These are phyloP conservation scores for Fragum whitleyi DNA, from an alignment of 2,888 invertebrate genomes.

Conservation along the genomic window DNA sequence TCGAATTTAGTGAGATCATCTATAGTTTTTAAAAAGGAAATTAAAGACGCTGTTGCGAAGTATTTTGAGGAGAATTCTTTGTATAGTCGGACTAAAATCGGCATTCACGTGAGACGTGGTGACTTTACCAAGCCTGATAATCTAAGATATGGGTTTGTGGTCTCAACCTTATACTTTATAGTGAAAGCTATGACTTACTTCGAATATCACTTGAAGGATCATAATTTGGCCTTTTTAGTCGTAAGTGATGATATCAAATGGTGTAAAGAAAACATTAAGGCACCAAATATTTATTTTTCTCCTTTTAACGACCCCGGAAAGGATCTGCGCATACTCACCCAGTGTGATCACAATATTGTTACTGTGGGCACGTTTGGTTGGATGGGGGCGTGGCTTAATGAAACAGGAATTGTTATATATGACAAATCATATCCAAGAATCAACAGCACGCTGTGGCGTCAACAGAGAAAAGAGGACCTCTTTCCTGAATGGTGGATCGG, in stretches of 20 bases:
- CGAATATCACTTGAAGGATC: conserved; percentile 40
- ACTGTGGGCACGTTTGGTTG: conserved; percentile 81
- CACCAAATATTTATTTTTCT: conserved; percentile 48
- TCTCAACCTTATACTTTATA: conserved; percentile 62
- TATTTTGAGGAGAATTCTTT: not conserved
- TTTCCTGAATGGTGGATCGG: conserved; percentile 69
- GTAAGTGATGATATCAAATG: conserved; percentile 69
- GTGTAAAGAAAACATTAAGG: conserved; percentile 58
- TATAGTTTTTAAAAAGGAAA: conserved; percentile 61
- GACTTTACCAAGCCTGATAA: conserved; percentile 54
- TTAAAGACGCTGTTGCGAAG: conserved; percentile 41
- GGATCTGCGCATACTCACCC: conserved; percentile 69
- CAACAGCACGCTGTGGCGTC: conserved; percentile 57
- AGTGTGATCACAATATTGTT: conserved; percentile 85
- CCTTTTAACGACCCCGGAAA: conserved; percentile 45
- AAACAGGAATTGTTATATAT: conserved; percentile 72
- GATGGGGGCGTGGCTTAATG: conserved; percentile 81
- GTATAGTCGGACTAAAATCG: conserved; percentile 30
- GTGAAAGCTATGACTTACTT: conserved; percentile 65
- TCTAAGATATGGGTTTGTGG: conserved; percentile 62
- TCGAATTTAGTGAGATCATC: conserved; percentile 49
- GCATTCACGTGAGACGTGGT: conserved; percentile 70
- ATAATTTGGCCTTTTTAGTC: conserved; percentile 64
- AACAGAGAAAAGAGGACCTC: conserved; percentile 62
- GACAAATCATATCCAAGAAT: conserved; percentile 63